Conservation (phyloP, 2,797 vertebrate species). For the Lemur catta region DNA sequence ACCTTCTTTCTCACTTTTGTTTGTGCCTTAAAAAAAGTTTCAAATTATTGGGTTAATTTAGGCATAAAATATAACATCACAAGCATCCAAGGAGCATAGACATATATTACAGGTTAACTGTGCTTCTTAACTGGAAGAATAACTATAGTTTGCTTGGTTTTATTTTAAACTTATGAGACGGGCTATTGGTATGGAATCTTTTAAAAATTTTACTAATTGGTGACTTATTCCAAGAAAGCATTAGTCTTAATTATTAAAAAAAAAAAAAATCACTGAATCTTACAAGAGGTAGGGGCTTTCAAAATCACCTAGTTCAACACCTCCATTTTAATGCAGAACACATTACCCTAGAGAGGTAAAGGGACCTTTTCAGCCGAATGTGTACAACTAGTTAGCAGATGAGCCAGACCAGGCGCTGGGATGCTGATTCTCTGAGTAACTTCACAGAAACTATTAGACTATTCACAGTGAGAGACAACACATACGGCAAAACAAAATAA, state of each 20-base stretch:
- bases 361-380: neutral
- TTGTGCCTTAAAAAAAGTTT: constrained; percentile 89
- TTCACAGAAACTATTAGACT: neutral
- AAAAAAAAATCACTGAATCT: neutral
- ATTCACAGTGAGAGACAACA: neutral
- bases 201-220: constrained; percentile 1
- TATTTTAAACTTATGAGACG: neutral
- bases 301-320: neutral
- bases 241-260: neutral
- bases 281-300: neutral
- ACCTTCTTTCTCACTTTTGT: constrained; percentile 96
- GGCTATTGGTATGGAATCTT: neutral
- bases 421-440: neutral
- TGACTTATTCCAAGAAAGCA: neutral
- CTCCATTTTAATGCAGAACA: neutral
- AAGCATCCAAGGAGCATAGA: neutral
- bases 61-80: constrained; percentile 9
- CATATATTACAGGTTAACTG: neutral
- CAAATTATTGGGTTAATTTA: constrained; percentile 21
- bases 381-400: neutral
- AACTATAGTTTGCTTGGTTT: neutral
- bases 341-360: neutral
- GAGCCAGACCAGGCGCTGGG: no score
- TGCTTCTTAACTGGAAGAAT: neutral
- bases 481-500: neutral